Conservation (phyloP, 2,888 invertebrate species). For the Rhodophaea formosa region DNA sequence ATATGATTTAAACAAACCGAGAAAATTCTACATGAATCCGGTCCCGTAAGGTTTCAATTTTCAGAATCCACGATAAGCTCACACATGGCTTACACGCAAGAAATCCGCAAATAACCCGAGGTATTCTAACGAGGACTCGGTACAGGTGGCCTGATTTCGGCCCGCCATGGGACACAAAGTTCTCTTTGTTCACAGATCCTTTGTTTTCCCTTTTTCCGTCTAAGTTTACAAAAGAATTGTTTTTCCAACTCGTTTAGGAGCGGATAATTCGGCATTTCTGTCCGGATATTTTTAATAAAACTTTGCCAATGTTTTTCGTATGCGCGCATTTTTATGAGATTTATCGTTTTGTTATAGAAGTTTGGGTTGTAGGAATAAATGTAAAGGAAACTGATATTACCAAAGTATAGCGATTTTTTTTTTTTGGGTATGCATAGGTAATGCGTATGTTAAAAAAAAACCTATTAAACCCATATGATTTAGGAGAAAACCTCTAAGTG, state of each 20-base stretch:
- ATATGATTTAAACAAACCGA: too few relatives aligned
- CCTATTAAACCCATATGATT: too few relatives aligned
- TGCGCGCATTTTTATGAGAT: slow-evolving; percentile 3
- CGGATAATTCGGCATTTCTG: slow-evolving; percentile 6
- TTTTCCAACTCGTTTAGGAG: slow-evolving; percentile 10
- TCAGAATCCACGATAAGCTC: neutral
- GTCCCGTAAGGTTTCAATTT: too few relatives aligned
- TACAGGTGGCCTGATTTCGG: slow-evolving; percentile 10
- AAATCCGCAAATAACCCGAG: neutral
- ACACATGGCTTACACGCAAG: neutral
- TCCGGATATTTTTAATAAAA: slow-evolving; percentile 9
- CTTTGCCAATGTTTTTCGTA: slow-evolving; percentile 10
- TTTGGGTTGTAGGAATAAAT: neutral
- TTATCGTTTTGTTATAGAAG: slow-evolving; percentile 7
- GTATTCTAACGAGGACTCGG: neutral
- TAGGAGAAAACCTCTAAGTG: too few relatives aligned
- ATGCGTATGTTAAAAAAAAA: too few relatives aligned
- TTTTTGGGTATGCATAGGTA: too few relatives aligned
- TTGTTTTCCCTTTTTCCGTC: slow-evolving; percentile 11
- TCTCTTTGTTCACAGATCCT: slow-evolving; percentile 14
- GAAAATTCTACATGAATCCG: too few relatives aligned
- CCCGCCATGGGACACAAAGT: slow-evolving; percentile 13
- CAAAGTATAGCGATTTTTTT: too few relatives aligned
- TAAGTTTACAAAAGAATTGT: slow-evolving; percentile 18
- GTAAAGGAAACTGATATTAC: neutral